phyloP scores from a whole-genome alignment of 2,113 vertebrate species.

The Gadus chalcogrammus region DNA sequence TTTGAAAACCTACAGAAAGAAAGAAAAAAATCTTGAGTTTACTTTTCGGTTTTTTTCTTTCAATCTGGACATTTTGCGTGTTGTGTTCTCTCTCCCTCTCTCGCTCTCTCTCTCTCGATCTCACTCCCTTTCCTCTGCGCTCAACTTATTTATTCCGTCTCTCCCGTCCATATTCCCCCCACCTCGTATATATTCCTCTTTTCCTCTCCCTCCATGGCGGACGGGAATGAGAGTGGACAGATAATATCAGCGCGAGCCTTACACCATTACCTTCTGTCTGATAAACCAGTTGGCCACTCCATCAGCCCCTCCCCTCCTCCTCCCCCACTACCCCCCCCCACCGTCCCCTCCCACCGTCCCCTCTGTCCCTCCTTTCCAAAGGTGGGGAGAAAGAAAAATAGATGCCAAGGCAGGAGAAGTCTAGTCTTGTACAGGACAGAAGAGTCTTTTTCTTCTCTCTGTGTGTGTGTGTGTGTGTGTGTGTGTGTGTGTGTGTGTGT shows the following conservation, averaged over 20 bases:
- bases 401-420: slow-evolving; percentile 46
- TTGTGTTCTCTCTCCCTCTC: slow-evolving; percentile 4
- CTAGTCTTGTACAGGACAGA: slow-evolving; percentile 48
- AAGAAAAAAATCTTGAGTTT: slow-evolving; percentile 10
- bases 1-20: slow-evolving; percentile 18
- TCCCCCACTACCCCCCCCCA: slow-evolving; percentile 18
- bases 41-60: slow-evolving; percentile 6
- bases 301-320: slow-evolving; percentile 58
- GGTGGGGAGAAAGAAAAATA: slow-evolving; percentile 3
- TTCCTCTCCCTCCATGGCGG: slow-evolving; percentile 46
- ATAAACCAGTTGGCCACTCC: slow-evolving; percentile 61
- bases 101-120: slow-evolving; percentile 48
- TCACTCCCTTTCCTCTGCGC: slow-evolving; percentile 9
- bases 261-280: slow-evolving; percentile 66
- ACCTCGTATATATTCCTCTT: slow-evolving; percentile 26
- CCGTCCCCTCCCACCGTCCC: background rate
- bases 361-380: background rate
- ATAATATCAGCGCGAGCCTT: slow-evolving; percentile 63
- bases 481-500: slow-evolving; percentile 37
- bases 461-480: slow-evolving; percentile 29
- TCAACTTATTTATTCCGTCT: background rate
- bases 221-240: slow-evolving; percentile 53
- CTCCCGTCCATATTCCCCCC: background rate
- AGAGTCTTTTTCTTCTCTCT: slow-evolving; percentile 19
- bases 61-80: slow-evolving; percentile 10